phyloP scores from a whole-genome alignment of 1,140 invertebrate species.

The Harpegnathos saltator region DNA sequence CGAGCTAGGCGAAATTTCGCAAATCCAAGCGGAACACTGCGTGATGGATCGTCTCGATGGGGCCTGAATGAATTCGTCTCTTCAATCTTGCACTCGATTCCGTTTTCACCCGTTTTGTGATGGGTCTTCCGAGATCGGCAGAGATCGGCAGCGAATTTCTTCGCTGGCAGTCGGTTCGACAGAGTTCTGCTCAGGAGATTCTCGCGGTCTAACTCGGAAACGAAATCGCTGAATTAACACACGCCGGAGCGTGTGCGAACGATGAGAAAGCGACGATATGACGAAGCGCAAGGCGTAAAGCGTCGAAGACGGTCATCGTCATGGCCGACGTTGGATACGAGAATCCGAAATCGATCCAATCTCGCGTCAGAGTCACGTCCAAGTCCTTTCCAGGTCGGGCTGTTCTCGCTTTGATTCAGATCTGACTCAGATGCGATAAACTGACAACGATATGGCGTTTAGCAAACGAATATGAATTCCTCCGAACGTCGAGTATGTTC shows the following conservation, averaged over 20 bases:
- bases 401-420: slow-evolving; percentile 33
- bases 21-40: slow-evolving; percentile 11
- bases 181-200: too few species aligned
- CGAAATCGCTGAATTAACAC: too few species aligned
- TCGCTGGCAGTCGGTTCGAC: too few species aligned
- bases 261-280: slow-evolving; percentile 24
- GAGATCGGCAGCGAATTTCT: too few species aligned
- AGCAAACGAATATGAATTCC: slow-evolving; percentile 15
- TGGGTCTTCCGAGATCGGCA: neutral
- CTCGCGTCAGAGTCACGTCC: neutral
- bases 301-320: slow-evolving; percentile 29
- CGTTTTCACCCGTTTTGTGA: neutral
- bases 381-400: slow-evolving; percentile 63
- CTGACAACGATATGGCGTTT: slow-evolving; percentile 7
- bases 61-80: neutral
- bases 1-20: slow-evolving; percentile 17
- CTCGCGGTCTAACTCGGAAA: too few species aligned
- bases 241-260: slow-evolving; percentile 23
- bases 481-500: slow-evolving; percentile 70
- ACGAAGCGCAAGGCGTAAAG: neutral
- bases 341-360: slow-evolving; percentile 16
- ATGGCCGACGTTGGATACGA: slow-evolving; percentile 19
- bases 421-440: slow-evolving; percentile 34
- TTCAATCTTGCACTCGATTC: slow-evolving; percentile 3
- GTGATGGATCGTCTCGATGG: neutral